Conservation (phyloP, 2,113 vertebrate species). For the Emydocephalus ijimae region DNA sequence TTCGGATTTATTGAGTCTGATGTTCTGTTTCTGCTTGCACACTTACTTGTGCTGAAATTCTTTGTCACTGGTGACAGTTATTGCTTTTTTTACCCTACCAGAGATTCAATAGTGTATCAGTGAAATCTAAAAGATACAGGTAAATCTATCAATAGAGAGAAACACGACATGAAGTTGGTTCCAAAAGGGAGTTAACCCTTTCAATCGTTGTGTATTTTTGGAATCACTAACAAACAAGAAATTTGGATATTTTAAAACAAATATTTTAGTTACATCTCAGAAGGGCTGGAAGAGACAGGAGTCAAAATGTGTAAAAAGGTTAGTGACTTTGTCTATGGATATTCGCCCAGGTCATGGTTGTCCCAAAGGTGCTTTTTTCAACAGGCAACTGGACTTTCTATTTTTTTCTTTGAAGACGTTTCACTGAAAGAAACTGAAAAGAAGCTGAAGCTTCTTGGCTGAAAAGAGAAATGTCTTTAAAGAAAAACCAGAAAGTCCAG, state of each 20-base stretch:
- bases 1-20: neutral
- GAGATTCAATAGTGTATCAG: neutral
- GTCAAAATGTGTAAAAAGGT: neutral
- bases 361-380: too few relatives aligned
- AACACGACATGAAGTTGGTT: neutral
- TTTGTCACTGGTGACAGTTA: neutral
- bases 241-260: neutral
- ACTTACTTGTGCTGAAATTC: neutral
- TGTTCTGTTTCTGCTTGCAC: neutral
- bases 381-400: too few relatives aligned
- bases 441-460: too few relatives aligned
- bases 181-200: neutral
- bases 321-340: too few relatives aligned
- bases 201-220: neutral
- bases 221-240: neutral
- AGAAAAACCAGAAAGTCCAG: too few relatives aligned
- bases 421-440: too few relatives aligned
- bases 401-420: too few relatives aligned
- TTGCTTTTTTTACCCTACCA: neutral
- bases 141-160: neutral
- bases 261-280: neutral
- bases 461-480: too few relatives aligned
- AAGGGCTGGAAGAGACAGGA: neutral
- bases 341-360: too few relatives aligned
- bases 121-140: slow-evolving; percentile 18